These are phyloP conservation scores for Leptinotarsa rubiginosa DNA, from an alignment of 2,888 invertebrate genomes.

Conservation along the genomic window DNA sequence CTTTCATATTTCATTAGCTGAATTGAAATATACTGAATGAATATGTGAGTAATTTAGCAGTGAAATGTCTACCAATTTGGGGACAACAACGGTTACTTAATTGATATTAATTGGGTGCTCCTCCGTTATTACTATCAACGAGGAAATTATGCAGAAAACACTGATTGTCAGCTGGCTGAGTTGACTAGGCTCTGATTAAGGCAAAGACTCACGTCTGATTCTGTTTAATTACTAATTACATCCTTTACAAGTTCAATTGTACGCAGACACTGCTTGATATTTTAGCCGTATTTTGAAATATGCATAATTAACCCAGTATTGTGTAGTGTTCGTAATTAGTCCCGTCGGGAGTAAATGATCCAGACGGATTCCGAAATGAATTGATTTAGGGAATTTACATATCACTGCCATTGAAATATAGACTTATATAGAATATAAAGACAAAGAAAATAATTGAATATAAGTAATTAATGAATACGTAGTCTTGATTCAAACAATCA, in stretches of 20 bases:
- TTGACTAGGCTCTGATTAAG: constrained; percentile 54
- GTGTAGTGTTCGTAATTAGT: constrained; percentile 3
- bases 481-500: too few species aligned
- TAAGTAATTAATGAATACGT: too few species aligned
- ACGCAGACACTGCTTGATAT: constrained; percentile 34
- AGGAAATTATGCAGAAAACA: constrained; percentile 57
- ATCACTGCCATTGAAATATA: too few species aligned
- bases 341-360: neutral
- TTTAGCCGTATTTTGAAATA: constrained; percentile 37
- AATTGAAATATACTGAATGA: constrained; percentile 10
- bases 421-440: too few species aligned
- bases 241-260: constrained; percentile 36
- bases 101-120: constrained; percentile 60
- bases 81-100: constrained; percentile 53
- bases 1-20: neutral
- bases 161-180: constrained; percentile 58
- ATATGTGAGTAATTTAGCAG: constrained; percentile 34
- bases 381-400: neutral
- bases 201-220: constrained; percentile 57
- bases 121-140: constrained; percentile 60
- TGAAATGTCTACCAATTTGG: constrained; percentile 43
- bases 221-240: constrained; percentile 58
- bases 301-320: constrained; percentile 33
- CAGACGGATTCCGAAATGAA: neutral
- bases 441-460: too few species aligned